Conservation (phyloP, 2,888 invertebrate genomes). For the Erebia epiphron region DNA sequence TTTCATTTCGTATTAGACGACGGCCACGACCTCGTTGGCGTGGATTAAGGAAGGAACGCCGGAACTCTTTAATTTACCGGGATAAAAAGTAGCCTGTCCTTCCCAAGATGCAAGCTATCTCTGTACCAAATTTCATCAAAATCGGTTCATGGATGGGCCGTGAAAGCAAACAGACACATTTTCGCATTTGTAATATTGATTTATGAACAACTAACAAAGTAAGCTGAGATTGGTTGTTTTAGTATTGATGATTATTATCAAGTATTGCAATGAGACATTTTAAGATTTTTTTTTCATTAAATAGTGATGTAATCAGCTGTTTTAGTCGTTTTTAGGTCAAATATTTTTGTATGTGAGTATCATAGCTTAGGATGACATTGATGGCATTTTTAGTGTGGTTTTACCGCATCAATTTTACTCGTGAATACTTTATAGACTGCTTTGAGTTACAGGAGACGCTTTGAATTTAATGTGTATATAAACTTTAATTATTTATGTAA, state of each 20-base stretch:
- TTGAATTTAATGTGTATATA: conserved; percentile 73
- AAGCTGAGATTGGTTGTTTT: not conserved
- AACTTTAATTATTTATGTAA: conserved; percentile 64
- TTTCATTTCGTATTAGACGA: not conserved
- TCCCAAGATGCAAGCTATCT: too few species aligned
- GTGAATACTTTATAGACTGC: conserved; percentile 67
- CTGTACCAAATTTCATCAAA: too few species aligned
- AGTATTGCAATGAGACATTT: not conserved
- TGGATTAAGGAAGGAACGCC: too few species aligned
- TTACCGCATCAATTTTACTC: conserved; percentile 47
- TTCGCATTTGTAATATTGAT: too few species aligned
- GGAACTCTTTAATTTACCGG: too few species aligned
- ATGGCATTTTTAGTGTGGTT: conserved; percentile 63
- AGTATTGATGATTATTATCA: not conserved
- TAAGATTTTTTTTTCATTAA: conserved; percentile 6
- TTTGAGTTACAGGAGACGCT: conserved; percentile 74
- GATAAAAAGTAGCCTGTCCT: too few species aligned
- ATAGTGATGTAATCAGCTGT: conserved; percentile 55
- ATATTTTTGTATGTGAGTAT: conserved; percentile 78
- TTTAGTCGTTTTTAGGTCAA: conserved; percentile 72
- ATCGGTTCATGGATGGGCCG: too few species aligned
- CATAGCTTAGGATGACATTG: conserved; percentile 64
- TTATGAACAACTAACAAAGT: too few species aligned
- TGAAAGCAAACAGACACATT: too few species aligned
- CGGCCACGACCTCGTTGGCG: too few species aligned